Conservation (phyloP, 1,140 invertebrate species). For the Protaetia brevitarsis region DNA sequence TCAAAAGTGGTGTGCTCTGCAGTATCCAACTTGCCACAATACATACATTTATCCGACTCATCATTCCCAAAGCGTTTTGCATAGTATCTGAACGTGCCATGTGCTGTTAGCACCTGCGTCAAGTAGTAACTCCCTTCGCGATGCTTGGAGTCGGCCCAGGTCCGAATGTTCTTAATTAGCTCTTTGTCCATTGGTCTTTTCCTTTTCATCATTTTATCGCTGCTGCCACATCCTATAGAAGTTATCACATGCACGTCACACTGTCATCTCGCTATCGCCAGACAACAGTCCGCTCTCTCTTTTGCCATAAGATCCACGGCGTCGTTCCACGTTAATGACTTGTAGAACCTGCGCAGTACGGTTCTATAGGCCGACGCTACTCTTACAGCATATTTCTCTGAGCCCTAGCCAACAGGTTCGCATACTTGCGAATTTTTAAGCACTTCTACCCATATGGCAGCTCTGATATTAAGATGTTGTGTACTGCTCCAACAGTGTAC, state of each 20-base stretch:
- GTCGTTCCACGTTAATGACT: background rate
- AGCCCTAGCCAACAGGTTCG: background rate
- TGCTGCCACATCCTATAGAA: background rate
- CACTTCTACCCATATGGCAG: background rate
- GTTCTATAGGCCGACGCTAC: background rate
- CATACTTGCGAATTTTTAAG: background rate
- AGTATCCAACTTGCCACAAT: too few relatives aligned
- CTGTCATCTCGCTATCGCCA: background rate
- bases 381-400: background rate
- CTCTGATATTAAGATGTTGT: background rate
- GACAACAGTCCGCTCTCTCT: background rate
- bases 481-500: background rate
- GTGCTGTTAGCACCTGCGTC: too few relatives aligned
- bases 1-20: too few relatives aligned
- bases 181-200: background rate
- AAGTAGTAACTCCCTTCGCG: background rate
- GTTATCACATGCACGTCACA: background rate
- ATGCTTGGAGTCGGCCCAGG: background rate
- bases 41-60: background rate
- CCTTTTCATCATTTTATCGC: background rate
- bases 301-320: background rate
- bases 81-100: too few relatives aligned
- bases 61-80: background rate
- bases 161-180: background rate
- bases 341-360: background rate